phyloP scores from a whole-genome alignment of 1,140 invertebrate species.

The Globodera rostochiensis region DNA sequence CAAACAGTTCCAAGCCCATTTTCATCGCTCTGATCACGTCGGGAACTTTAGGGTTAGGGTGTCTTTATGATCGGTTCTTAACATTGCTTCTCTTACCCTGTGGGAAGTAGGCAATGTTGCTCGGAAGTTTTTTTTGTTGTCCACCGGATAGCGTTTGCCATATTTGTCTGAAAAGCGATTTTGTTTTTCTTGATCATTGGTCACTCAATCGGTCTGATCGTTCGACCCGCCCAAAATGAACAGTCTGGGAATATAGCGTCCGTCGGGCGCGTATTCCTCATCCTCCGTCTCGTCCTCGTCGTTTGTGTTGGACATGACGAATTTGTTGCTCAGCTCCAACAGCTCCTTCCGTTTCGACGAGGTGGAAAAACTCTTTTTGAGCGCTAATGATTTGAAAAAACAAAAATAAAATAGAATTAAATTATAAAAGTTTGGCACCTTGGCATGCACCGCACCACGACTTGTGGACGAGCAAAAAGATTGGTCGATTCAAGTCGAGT shows the following conservation, averaged over 20 bases:
- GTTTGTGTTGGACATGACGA: slow-evolving; percentile 64
- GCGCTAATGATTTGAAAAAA: too few relatives aligned
- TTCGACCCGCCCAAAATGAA: slow-evolving; percentile 56
- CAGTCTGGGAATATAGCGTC: slow-evolving; percentile 60
- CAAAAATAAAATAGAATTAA: too few relatives aligned
- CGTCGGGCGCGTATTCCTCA: slow-evolving; percentile 61
- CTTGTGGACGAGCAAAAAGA: slow-evolving; percentile 64
- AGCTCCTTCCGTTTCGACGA: slow-evolving; percentile 54
- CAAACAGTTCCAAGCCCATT: slow-evolving; percentile 43
- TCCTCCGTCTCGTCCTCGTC: slow-evolving; percentile 65
- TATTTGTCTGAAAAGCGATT: slow-evolving; percentile 58
- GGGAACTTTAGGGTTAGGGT: slow-evolving; percentile 22
- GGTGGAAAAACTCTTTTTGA: slow-evolving; percentile 53
- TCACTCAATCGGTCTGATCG: not conserved
- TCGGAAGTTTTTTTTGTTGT: slow-evolving; percentile 61
- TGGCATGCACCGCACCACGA: slow-evolving; percentile 65
- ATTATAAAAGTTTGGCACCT: too few relatives aligned
- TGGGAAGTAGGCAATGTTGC: slow-evolving; percentile 42
- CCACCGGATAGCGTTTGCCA: slow-evolving; percentile 54
- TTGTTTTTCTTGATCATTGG: too few relatives aligned
- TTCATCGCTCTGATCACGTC: slow-evolving; percentile 63
- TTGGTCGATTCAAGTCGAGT: slow-evolving; percentile 60
- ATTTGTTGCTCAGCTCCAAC: slow-evolving; percentile 58
- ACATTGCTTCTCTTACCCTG: slow-evolving; percentile 1
- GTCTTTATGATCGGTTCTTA: not conserved